A percentile compares a stretch with the other conserved stretches of the same genome.
Conservation (phyloP, 2,113 vertebrate genomes). For the Cynocephalus volans region DNA sequence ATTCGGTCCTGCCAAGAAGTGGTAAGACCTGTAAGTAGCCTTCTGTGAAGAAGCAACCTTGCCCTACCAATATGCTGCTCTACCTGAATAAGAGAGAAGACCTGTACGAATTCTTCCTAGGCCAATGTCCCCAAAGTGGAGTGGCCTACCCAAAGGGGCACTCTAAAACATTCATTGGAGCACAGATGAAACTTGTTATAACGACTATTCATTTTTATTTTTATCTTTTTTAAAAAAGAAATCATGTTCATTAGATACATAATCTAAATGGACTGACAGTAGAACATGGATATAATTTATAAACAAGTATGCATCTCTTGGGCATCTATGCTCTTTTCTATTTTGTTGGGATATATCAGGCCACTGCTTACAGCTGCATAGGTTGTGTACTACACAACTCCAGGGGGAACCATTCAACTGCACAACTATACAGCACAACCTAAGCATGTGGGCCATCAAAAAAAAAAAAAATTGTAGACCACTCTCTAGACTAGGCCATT, state of each 20-base stretch:
- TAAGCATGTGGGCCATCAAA: not conserved
- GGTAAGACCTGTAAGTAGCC: not conserved
- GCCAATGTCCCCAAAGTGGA: not conserved
- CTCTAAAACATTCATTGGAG: not conserved
- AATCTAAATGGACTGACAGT: not conserved
- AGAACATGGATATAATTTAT: not conserved
- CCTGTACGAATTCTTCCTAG: not conserved
- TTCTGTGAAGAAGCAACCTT: not conserved
- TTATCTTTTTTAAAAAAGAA: not conserved
- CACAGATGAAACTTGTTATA: not conserved
- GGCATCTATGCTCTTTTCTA: not conserved
- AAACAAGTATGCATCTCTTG: not conserved
- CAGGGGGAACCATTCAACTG: not conserved
- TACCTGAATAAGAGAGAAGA: not conserved
- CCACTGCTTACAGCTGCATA: not conserved
- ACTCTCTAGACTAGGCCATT: not conserved
- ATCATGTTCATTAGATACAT: not conserved
- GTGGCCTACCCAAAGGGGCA: not conserved
- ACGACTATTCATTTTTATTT: not conserved
- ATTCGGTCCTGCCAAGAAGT: fast-evolving
- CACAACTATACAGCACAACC: fast-evolving
- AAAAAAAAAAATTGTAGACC: not conserved
- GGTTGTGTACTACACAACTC: not conserved
- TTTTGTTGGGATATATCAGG: not conserved
- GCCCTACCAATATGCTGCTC: not conserved